Base-by-base conservation (phyloP, 2,797 vertebrate genomes). In the Sebastes elongatus region DNA sequence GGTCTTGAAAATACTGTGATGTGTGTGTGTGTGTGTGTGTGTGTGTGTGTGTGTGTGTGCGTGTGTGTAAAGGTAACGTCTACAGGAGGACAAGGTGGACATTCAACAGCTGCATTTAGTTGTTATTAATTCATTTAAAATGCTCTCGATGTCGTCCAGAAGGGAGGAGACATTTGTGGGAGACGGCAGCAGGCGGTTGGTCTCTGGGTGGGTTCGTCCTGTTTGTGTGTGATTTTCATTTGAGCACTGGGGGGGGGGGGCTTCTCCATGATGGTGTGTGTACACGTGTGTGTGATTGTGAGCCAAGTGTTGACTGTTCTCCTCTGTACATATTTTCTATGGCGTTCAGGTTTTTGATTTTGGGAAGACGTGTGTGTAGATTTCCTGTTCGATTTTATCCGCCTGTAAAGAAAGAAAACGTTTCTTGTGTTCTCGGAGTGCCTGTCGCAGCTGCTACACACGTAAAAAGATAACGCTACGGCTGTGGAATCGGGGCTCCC, bases 311-410 rank as follows among this genome's bases (percentile, higher is more conserved):
- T 89, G 77, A 82, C 46, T 76, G 83, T 85, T 84, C 63, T 83
- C 56, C 67, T 76, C 86, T 93, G 89, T 96, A 94, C 82, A 93
- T 95, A 93, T 92, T 90, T 94, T 93, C 71, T 75, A 83, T 86
- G 72, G 81, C 81, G 20, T 82, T 87, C 68, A 75, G 66, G 73
- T 77, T 67, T 85, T 85, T 81, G 59, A 83, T 88, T 90, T 80
- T 52, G 49, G 65, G 80, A 76, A 86, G 71, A 78, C 30, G 35
- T 71, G 75, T 46, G 52, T 46, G 38, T 83, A 71, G 65, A 87
- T 86, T 91, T 88, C 78, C 86, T 69, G 61, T 86, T 67, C 53
- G 73, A 81, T 85, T 91, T 86, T 1, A 77, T 77, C 82, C 53
- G 61, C 88, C 62, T 92, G 85, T 91, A 82, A 91, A 86, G 76